phyloP scores from a whole-genome alignment of 2,797 vertebrate species.

The Acropternis orthonyx region DNA sequence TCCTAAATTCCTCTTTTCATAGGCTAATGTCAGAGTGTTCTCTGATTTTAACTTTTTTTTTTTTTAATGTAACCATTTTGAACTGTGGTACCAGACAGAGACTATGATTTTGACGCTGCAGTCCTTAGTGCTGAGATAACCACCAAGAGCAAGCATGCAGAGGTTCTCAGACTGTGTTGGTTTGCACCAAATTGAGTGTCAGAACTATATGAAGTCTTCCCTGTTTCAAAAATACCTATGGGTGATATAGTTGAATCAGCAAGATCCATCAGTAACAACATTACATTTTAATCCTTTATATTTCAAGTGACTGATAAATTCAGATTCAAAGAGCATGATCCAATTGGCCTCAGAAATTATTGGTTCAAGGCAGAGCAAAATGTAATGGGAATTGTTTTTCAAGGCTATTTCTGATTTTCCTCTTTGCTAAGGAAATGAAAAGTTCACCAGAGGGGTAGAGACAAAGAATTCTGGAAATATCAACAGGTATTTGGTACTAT shows the following conservation, averaged over 20 bases:
- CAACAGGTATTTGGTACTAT: neutral
- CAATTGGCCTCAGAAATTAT: neutral
- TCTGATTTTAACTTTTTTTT: neutral
- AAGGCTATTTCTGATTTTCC: neutral
- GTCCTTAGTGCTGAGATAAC: neutral
- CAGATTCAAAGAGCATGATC: neutral
- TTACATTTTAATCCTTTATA: neutral
- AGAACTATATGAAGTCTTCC: neutral
- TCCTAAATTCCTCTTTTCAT: neutral
- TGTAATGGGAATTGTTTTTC: neutral
- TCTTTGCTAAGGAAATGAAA: neutral
- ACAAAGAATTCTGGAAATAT: neutral
- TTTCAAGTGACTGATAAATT: neutral
- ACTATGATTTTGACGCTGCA: neutral
- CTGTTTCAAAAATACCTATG: neutral
- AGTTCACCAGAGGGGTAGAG: neutral
- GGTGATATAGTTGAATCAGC: neutral
- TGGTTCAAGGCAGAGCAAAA: neutral
- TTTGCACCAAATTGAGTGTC: neutral
- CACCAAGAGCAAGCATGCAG: neutral
- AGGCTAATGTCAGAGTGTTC: neutral
- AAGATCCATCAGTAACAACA: neutral
- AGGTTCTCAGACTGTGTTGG: neutral
- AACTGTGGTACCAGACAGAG: neutral
- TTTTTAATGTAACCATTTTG: neutral